These are phyloP conservation scores for Arenaria interpres DNA, from an alignment of 2,113 vertebrate genomes.

Conservation along the genomic window DNA sequence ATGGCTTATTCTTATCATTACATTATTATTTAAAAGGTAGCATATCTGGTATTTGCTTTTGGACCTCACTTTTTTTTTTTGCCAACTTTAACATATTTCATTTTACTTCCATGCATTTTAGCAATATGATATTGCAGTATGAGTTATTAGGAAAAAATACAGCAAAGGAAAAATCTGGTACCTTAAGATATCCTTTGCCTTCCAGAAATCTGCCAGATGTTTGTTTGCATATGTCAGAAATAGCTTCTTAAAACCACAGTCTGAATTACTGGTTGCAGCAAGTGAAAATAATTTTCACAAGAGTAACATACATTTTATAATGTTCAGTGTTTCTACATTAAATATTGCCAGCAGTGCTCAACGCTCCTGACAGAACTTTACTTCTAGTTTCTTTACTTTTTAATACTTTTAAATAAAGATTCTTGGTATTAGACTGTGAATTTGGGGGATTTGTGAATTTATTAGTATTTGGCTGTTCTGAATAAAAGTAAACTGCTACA, in stretches of 20 bases:
- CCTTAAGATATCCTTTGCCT: background rate
- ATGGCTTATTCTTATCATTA: background rate
- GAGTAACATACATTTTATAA: background rate
- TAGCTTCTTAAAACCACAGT: background rate
- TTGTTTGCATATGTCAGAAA: background rate
- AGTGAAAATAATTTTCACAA: background rate
- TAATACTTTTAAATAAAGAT: background rate
- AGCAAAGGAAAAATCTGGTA: background rate
- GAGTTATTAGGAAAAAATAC: background rate
- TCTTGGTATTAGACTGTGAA: background rate
- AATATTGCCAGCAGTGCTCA: background rate
- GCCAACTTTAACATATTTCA: background rate
- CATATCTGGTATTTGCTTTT: background rate
- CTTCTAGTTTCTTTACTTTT: background rate
- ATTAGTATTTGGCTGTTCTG: background rate
- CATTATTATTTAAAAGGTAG: background rate
- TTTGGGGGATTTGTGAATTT: background rate
- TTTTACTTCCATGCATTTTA: background rate
- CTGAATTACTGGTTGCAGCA: background rate
- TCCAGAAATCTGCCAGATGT: background rate
- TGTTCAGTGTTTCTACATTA: background rate
- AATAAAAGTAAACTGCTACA: background rate
- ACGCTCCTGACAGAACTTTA: background rate
- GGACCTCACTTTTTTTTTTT: background rate
- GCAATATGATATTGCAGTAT: background rate